Evolutionary conservation across 1,140 invertebrate species (phyloP).

Genomic region (Streblospio benedicti): DNA sequence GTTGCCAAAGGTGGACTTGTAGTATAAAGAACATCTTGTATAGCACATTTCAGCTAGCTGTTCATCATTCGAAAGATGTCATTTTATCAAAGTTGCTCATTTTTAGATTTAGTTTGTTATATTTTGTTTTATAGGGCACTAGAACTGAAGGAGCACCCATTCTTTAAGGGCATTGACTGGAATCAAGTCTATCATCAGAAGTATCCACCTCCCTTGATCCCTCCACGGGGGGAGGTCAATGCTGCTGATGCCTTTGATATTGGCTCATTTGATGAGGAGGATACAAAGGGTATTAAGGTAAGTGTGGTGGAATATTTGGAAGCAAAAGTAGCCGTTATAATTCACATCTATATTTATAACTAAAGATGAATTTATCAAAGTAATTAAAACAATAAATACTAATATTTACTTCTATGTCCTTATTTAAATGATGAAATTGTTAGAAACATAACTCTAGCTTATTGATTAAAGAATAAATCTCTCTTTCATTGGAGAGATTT

Average conservation of each 20-base stretch:
- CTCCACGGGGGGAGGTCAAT: conserved; percentile 97
- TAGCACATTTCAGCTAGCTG: too few relatives aligned
- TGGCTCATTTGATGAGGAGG: conserved; percentile 99
- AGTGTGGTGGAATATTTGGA: too few relatives aligned
- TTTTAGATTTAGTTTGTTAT: too few relatives aligned
- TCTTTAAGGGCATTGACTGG: conserved; percentile 97
- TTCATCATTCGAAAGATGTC: too few relatives aligned
- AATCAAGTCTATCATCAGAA: conserved; percentile 89
- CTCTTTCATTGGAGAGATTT: too few relatives aligned
- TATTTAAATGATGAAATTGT: too few relatives aligned
- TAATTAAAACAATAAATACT: neutral
- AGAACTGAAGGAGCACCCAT: conserved; percentile 94
- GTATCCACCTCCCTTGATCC: conserved; percentile 94
- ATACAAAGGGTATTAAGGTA: conserved; percentile 97
- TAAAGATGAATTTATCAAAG: neutral
- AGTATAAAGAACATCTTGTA: too few relatives aligned
- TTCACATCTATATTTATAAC: neutral
- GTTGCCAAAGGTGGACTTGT: too few relatives aligned
- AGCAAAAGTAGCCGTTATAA: neutral
- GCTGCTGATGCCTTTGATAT: conserved; percentile 99
- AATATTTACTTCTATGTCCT: too few relatives aligned
- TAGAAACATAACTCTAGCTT: too few relatives aligned
- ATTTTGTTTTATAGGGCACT: conserved; percentile 62
- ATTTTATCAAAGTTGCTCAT: too few relatives aligned
- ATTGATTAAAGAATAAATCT: too few relatives aligned